Evolutionary conservation across 2,888 invertebrate species (phyloP), one percentile per base, ranked within the genome.

Genomic region (Apodemia duryi): DNA sequence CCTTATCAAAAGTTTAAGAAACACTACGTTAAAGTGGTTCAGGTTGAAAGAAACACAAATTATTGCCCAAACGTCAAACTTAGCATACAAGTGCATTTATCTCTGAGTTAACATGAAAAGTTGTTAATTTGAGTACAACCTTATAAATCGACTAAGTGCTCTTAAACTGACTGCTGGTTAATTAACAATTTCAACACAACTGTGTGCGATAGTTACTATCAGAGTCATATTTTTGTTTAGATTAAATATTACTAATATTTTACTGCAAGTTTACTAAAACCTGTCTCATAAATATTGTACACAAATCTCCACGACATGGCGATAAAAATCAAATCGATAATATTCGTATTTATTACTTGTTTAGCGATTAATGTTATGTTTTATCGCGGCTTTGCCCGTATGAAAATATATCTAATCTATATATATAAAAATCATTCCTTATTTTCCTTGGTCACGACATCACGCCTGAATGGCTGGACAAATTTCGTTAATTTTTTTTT

Each of bases 131-230:
- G 65, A 69, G 11, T 46, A 46, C 65, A 63, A 28, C 67, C 63
- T 72, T 73, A 73, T 78, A 79, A 78, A 78, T 77, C 68, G 69
- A 63, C 68, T 73, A 74, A 74, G 70, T 74, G 73, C 72, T 73
- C 75, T 77, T 74, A 76, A 72, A 66, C 71, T 52, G 52, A 68
- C 67, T 71, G 73, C 62, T 69, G 67, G 74, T 74, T 79, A 79
- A 80, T 81, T 81, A 80, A 77, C 79, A 68, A 75, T 78, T 79
- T 79, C 77, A 76, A 77, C 79, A 77, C 75, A 68, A 66, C 46
- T 46, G 46, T 46, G 13, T 46, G 46, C 46, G 46, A 46, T 13
- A 46, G 46, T 46, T 46, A 13, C 46, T 46, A 46, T 46, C 46
- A 5, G 43, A 46, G 4, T 46, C 46, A 11, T 46, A 46, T 13